phyloP scores from a whole-genome alignment of 1,140 invertebrate species.

The Nebria ingens region DNA sequence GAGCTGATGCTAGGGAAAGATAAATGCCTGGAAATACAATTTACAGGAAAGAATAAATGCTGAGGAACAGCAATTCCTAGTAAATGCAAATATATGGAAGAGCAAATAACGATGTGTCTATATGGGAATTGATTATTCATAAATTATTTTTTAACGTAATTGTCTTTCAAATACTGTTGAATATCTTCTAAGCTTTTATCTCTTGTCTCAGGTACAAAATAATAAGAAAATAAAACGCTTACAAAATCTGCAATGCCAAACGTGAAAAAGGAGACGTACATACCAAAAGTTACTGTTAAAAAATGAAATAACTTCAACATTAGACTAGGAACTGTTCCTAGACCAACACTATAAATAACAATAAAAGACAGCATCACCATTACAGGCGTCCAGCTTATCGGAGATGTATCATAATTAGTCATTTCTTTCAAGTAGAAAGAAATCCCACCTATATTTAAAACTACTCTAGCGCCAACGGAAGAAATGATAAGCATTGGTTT shows the following conservation, averaged over 20 bases:
- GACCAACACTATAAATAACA: background rate
- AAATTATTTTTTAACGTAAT: too few relatives aligned
- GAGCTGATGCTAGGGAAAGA: too few relatives aligned
- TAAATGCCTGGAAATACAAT: too few relatives aligned
- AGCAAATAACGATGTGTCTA: too few relatives aligned
- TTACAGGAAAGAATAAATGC: too few relatives aligned
- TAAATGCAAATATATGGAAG: too few relatives aligned
- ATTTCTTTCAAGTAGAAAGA: background rate
- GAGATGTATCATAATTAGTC: background rate
- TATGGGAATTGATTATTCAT: too few relatives aligned
- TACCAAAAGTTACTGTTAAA: conserved; percentile 43
- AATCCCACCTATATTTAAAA: background rate
- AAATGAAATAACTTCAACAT: conserved; percentile 25
- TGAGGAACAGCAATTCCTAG: too few relatives aligned
- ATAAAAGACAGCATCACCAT: background rate
- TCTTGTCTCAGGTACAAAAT: conserved; percentile 81
- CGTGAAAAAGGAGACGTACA: conserved; percentile 66
- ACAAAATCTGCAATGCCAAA: conserved; percentile 61
- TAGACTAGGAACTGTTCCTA: background rate
- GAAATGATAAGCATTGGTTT: background rate
- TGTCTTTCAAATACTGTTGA: conserved; percentile 58
- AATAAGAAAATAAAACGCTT: conserved; percentile 64
- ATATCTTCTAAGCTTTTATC: conserved; percentile 84
- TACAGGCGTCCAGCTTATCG: background rate
- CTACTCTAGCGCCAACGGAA: background rate